Evolutionary conservation across 2,888 invertebrate genomes (phyloP).

Genomic region (Harpagoxenus sublaevis): DNA sequence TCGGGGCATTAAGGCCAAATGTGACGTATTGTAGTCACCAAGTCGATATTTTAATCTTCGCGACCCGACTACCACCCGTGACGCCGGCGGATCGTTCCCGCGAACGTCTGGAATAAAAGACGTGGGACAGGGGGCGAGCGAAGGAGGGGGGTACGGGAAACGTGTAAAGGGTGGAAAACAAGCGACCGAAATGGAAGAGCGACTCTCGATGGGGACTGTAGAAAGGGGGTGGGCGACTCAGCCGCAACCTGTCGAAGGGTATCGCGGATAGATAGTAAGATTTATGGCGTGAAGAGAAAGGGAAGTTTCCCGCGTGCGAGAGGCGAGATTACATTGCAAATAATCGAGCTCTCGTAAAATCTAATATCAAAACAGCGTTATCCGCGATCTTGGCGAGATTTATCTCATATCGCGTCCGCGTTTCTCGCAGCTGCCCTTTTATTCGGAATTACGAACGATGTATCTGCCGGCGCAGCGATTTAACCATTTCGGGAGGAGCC

Average conservation of each 20-base stretch:
- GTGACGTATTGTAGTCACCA: slow-evolving; percentile 75
- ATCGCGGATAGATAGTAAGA: slow-evolving; percentile 49
- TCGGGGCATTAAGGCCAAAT: slow-evolving; percentile 76
- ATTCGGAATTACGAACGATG: neutral
- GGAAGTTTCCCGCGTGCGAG: neutral
- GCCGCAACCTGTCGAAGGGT: slow-evolving; percentile 39
- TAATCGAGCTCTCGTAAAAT: slow-evolving; percentile 28
- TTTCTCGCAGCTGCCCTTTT: neutral
- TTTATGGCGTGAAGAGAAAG: slow-evolving; percentile 53
- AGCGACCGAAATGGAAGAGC: slow-evolving; percentile 42
- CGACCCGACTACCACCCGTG: slow-evolving; percentile 72
- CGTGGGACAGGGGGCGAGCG: slow-evolving; percentile 16
- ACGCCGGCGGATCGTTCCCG: slow-evolving; percentile 75
- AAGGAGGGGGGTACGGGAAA: neutral
- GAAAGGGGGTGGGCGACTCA: slow-evolving; percentile 13
- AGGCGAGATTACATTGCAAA: slow-evolving; percentile 28
- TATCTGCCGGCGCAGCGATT: neutral
- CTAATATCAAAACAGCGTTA: slow-evolving; percentile 35
- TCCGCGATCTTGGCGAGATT: slow-evolving; percentile 4
- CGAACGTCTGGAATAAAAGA: slow-evolving; percentile 54
- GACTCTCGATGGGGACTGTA: slow-evolving; percentile 20
- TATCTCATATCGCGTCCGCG: slow-evolving; percentile 11
- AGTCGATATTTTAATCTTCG: slow-evolving; percentile 85
- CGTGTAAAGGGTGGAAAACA: slow-evolving; percentile 51
- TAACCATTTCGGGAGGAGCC: neutral